A percentile compares a stretch with the other conserved stretches of the same genome.
These are phyloP conservation scores for Periophthalmus modestus DNA, from an alignment of 2,113 vertebrate genomes.

Conservation along the genomic window DNA sequence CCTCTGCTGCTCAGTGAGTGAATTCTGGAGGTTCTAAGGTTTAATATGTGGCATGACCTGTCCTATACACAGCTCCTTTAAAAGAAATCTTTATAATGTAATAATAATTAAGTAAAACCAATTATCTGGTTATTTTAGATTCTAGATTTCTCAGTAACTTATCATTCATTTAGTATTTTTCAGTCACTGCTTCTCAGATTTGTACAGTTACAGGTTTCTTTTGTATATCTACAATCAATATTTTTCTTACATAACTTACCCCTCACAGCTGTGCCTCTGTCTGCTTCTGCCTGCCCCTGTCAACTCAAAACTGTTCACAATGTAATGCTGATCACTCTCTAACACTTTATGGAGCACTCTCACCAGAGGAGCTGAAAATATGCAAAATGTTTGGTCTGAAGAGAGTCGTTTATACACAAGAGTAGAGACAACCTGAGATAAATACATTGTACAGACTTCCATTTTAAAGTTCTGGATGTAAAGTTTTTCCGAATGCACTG, in stretches of 20 bases:
- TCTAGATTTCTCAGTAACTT: neutral
- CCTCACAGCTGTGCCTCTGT: neutral
- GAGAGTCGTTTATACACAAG: neutral
- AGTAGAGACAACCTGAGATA: neutral
- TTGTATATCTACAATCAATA: too few species aligned
- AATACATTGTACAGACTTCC: neutral
- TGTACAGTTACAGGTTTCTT: neutral
- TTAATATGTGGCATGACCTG: too few species aligned
- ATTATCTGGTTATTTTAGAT: neutral
- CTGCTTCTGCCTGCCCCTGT: neutral
- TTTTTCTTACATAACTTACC: too few species aligned
- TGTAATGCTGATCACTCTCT: neutral
- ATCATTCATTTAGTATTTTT: neutral
- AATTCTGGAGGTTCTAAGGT: too few species aligned
- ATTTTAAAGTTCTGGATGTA: neutral
- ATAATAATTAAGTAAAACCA: too few species aligned
- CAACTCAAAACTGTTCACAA: neutral
- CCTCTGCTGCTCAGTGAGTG: too few species aligned
- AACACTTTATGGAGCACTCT: too few species aligned
- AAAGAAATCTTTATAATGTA: too few species aligned
- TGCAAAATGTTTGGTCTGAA: neutral
- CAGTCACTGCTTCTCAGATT: neutral
- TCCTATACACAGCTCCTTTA: too few species aligned
- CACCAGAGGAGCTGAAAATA: neutral
- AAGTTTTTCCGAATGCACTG: constrained; percentile 1